Evolutionary conservation across 2,888 invertebrate species (phyloP).

Genomic region (Lobophora halterata): DNA sequence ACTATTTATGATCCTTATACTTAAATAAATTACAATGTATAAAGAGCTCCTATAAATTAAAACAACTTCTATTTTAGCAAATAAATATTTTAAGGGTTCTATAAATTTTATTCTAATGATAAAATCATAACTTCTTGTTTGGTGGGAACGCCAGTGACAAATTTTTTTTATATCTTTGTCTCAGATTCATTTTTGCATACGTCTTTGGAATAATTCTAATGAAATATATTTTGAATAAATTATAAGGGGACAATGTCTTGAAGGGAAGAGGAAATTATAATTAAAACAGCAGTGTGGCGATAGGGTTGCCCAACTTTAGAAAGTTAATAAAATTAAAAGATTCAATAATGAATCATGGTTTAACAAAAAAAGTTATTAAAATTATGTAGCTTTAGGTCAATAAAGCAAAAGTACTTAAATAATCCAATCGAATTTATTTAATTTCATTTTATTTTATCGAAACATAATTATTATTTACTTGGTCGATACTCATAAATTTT

Average conservation of each 20-base stretch:
- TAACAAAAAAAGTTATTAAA: too few relatives aligned
- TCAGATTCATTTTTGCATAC: constrained; percentile 72
- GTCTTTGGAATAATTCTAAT: constrained; percentile 59
- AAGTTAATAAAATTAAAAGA: too few relatives aligned
- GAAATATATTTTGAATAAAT: constrained; percentile 73
- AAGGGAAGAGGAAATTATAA: constrained; percentile 69
- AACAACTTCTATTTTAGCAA: constrained; percentile 9
- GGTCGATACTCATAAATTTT: too few relatives aligned
- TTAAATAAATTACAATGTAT: too few relatives aligned
- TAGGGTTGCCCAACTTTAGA: constrained; percentile 65
- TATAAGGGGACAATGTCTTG: constrained; percentile 71
- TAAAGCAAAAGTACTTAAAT: too few relatives aligned
- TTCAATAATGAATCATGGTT: too few relatives aligned
- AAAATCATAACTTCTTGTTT: constrained; percentile 48
- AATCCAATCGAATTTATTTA: too few relatives aligned
- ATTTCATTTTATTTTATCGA: too few relatives aligned
- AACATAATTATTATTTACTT: too few relatives aligned
- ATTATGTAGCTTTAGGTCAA: too few relatives aligned
- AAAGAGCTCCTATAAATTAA: background rate
- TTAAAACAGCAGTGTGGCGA: constrained; percentile 57
- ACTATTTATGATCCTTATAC: background rate
- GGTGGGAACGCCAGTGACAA: constrained; percentile 71
- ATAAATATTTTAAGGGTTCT: constrained; percentile 34
- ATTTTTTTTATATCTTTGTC: constrained; percentile 55
- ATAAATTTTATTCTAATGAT: constrained; percentile 32